Conservation (phyloP, 1,140 invertebrate genomes). For the Harpegnathos saltator region DNA sequence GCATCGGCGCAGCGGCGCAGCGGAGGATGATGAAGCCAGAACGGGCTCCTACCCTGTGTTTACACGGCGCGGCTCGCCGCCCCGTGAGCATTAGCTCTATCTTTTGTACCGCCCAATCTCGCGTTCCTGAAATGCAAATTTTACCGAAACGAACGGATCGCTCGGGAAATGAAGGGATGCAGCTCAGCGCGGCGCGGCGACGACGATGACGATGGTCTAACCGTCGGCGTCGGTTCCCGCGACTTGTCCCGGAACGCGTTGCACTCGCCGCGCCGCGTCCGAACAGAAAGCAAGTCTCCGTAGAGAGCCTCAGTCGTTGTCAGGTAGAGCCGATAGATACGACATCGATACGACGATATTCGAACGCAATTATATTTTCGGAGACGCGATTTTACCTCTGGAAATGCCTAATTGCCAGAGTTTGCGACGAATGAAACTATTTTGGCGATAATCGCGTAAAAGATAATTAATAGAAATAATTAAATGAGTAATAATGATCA, state of each 20-base stretch:
- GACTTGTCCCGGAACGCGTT: slow-evolving; percentile 60
- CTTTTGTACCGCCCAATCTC: slow-evolving; percentile 79
- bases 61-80: slow-evolving; percentile 75
- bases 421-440: neutral
- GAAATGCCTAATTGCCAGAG: neutral
- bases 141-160: slow-evolving; percentile 79
- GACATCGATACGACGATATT: neutral
- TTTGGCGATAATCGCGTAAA: no score
- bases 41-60: slow-evolving; percentile 82
- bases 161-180: slow-evolving; percentile 77
- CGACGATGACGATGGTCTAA: slow-evolving; percentile 74
- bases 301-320: neutral
- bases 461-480: no score
- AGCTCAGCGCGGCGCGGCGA: slow-evolving; percentile 71
- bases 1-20: slow-evolving; percentile 33
- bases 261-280: slow-evolving; percentile 10
- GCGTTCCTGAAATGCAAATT: slow-evolving; percentile 82
- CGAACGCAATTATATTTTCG: neutral
- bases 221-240: slow-evolving; percentile 74
- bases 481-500: no score
- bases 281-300: neutral
- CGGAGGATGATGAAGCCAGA: slow-evolving; percentile 74
- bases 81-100: slow-evolving; percentile 79
- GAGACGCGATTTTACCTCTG: neutral
- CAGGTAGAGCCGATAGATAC: neutral